A percentile compares a stretch with the other conserved stretches of the same genome.
Conservation (phyloP, 2,113 vertebrate species). For the Psophia crepitans region DNA sequence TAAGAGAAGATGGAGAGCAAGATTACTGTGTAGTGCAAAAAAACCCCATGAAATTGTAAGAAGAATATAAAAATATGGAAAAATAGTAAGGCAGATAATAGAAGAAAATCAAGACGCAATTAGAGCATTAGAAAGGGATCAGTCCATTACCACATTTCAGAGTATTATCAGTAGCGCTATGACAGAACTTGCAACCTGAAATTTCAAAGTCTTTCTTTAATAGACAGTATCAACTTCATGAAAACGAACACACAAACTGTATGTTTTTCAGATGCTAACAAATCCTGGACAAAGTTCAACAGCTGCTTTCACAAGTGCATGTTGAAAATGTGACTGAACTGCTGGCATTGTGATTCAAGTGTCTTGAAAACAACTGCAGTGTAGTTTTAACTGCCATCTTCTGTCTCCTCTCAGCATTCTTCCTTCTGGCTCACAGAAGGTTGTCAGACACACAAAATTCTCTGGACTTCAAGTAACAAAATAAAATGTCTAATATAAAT, state of each 20-base stretch:
- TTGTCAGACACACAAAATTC: not conserved
- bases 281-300: constrained; percentile 8
- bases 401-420: not conserved
- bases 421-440: constrained; percentile 37
- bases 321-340: constrained; percentile 1
- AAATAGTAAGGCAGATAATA: not conserved
- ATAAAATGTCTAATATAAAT: constrained; percentile 54
- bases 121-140: not conserved
- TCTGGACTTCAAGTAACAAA: constrained; percentile 11
- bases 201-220: not conserved
- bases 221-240: not conserved
- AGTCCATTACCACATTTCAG: not conserved
- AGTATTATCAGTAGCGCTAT: not conserved
- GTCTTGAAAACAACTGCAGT: not conserved
- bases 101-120: not conserved
- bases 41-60: fast-evolving
- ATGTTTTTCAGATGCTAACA: constrained; percentile 10
- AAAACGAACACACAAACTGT: not conserved
- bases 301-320: not conserved
- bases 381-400: not conserved
- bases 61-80: not conserved
- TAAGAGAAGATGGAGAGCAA: not conserved
- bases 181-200: not conserved
- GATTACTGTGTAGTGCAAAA: not conserved
- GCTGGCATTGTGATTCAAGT: not conserved